phyloP scores from a whole-genome alignment of 2,113 vertebrate genomes.

The Muntiacus muntjak region DNA sequence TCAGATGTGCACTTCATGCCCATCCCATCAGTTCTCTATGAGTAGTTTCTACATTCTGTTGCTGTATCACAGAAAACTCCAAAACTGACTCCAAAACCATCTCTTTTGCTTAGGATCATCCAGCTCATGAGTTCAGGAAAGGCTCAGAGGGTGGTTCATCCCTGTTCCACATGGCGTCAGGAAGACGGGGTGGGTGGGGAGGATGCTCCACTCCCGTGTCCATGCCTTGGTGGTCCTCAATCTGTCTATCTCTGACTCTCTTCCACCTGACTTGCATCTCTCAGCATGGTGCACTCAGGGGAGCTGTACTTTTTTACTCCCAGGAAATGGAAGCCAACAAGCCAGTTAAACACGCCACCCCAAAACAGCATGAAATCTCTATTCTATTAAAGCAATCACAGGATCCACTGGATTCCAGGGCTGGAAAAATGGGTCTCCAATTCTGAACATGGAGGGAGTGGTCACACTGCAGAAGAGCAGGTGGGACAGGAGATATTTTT shows the following conservation, averaged over 20 bases:
- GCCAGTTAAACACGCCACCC: background rate
- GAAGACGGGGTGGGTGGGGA: fast-evolving
- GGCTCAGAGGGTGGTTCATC: background rate
- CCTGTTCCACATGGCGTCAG: background rate
- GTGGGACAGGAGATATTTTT: too few species aligned
- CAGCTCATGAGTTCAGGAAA: background rate
- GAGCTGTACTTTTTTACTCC: background rate
- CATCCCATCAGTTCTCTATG: too few species aligned
- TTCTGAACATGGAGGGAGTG: background rate
- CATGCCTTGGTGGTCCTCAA: fast-evolving
- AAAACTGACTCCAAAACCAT: background rate
- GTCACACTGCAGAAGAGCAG: background rate
- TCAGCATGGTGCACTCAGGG: too few species aligned
- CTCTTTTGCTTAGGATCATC: background rate
- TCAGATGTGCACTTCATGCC: too few species aligned
- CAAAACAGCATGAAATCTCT: background rate
- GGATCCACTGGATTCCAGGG: too few species aligned
- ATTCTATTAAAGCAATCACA: background rate
- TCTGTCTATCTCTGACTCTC: background rate
- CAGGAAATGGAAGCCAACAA: background rate
- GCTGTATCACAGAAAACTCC: background rate
- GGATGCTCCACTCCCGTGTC: background rate
- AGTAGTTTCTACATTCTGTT: background rate
- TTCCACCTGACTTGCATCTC: background rate
- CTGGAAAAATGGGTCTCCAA: background rate